Conservation (phyloP, 2,113 vertebrate species). For the Esox niger region DNA sequence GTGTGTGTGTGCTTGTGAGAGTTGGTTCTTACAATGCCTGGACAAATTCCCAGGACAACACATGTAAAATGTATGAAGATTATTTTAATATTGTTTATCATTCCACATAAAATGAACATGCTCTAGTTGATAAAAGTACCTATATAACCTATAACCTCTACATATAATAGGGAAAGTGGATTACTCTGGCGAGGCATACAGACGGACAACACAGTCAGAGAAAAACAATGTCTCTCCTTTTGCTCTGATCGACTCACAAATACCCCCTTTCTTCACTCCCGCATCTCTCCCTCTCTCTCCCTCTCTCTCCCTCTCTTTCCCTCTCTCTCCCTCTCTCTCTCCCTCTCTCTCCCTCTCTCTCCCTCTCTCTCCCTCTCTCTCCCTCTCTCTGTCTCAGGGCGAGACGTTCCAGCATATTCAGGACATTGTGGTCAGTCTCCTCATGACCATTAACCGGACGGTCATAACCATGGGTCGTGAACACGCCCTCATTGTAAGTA, state of each 20-base stretch:
- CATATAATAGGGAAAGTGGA: neutral
- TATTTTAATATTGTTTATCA: too few relatives aligned
- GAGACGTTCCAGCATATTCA: slow-evolving; percentile 87
- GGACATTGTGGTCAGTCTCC: slow-evolving; percentile 86
- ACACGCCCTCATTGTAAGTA: slow-evolving; percentile 88
- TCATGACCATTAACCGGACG: slow-evolving; percentile 84
- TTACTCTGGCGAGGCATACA: neutral
- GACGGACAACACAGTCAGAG: neutral
- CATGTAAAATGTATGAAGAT: too few relatives aligned
- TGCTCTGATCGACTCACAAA: neutral
- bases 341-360: neutral
- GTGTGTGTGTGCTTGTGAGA: too few relatives aligned
- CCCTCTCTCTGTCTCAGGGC: slow-evolving; percentile 65
- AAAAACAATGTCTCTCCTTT: neutral
- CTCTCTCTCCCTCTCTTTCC: neutral
- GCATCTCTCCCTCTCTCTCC: slow-evolving; percentile 19
- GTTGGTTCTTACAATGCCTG: too few relatives aligned
- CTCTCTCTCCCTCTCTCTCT: neutral
- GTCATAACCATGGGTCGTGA: slow-evolving; percentile 93
- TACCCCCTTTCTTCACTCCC: neutral
- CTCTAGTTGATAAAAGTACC: too few relatives aligned
- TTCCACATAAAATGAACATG: too few relatives aligned
- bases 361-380: slow-evolving; percentile 11
- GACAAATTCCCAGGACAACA: too few relatives aligned
- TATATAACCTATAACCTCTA: too few relatives aligned